phyloP scores from a whole-genome alignment of 2,888 invertebrate species.

The Microchrysa polita region DNA sequence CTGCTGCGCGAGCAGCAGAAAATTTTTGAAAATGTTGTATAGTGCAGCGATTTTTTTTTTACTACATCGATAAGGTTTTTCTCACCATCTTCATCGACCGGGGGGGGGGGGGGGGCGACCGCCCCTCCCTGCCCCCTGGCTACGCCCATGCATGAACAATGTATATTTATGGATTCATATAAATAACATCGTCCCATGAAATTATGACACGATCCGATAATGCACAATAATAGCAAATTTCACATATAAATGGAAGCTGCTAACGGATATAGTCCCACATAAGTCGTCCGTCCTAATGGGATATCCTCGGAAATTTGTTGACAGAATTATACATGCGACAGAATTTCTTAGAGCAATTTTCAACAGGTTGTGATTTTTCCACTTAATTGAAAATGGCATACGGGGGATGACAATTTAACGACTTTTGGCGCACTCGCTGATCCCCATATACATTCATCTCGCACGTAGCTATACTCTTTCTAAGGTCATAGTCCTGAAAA shows the following conservation, averaged over 20 bases:
- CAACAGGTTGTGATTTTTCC: conserved; percentile 39
- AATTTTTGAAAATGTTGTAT: no score
- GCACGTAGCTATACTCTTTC: no score
- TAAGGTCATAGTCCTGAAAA: not conserved
- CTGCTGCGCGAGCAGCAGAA: no score
- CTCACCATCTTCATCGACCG: no score
- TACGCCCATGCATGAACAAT: no score
- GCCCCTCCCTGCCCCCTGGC: no score
- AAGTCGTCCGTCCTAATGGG: conserved; percentile 38
- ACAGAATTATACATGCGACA: conserved; percentile 34
- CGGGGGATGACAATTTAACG: conserved; percentile 48
- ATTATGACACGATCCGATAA: conserved; percentile 37
- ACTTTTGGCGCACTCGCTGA: conserved; percentile 18
- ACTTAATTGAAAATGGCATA: conserved; percentile 47
- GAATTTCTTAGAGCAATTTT: conserved; percentile 31
- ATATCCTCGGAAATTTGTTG: conserved; percentile 14
- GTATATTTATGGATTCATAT: conserved; percentile 48
- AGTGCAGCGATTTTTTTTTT: no score
- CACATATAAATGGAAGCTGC: conserved; percentile 50
- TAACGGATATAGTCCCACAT: conserved; percentile 45
- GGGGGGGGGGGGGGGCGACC: no score
- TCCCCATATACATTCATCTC: not conserved
- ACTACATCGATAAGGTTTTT: no score
- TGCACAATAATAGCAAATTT: conserved; percentile 46
- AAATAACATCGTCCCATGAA: conserved; percentile 36